These are phyloP conservation scores for Idaea dimidiata DNA, from an alignment of 2,888 invertebrate genomes.

Conservation along the genomic window DNA sequence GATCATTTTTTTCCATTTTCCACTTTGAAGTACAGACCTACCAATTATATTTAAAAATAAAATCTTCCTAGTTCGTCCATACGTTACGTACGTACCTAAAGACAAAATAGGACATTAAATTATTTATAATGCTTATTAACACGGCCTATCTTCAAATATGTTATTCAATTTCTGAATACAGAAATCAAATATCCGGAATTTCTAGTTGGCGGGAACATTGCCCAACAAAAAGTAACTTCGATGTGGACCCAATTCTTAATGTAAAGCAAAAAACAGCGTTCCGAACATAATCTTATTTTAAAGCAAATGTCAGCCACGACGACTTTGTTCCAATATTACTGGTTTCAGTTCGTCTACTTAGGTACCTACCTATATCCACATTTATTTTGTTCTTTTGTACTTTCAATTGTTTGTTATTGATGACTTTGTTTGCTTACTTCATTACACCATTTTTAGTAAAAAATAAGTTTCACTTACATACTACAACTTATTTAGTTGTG, in stretches of 20 bases:
- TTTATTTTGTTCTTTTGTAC: slow-evolving; percentile 50
- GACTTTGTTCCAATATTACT: slow-evolving; percentile 59
- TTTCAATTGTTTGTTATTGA: slow-evolving; percentile 13
- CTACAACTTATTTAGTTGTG: too few species aligned
- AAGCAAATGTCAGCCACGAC: slow-evolving; percentile 69
- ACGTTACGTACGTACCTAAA: too few species aligned
- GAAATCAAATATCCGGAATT: too few species aligned
- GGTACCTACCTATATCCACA: slow-evolving; percentile 30
- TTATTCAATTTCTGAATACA: too few species aligned
- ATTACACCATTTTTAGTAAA: slow-evolving; percentile 1
- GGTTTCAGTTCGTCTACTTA: slow-evolving; percentile 53
- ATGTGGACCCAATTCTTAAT: neutral
- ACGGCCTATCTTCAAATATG: too few species aligned
- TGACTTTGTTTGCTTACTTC: slow-evolving; percentile 21
- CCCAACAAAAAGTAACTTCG: slow-evolving; percentile 3
- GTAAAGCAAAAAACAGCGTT: slow-evolving; percentile 36
- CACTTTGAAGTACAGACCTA: too few species aligned
- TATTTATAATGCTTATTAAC: too few species aligned
- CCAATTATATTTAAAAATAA: too few species aligned
- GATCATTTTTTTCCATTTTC: too few species aligned
- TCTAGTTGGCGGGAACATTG: too few species aligned
- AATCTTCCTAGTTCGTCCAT: too few species aligned
- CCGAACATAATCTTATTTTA: slow-evolving; percentile 59
- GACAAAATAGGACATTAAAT: too few species aligned
- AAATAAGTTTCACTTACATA: neutral